Evolutionary conservation across 2,113 vertebrate species (phyloP), one percentile per base, ranked within the genome.

Genomic region (Tretioscincus oriximinensis): DNA sequence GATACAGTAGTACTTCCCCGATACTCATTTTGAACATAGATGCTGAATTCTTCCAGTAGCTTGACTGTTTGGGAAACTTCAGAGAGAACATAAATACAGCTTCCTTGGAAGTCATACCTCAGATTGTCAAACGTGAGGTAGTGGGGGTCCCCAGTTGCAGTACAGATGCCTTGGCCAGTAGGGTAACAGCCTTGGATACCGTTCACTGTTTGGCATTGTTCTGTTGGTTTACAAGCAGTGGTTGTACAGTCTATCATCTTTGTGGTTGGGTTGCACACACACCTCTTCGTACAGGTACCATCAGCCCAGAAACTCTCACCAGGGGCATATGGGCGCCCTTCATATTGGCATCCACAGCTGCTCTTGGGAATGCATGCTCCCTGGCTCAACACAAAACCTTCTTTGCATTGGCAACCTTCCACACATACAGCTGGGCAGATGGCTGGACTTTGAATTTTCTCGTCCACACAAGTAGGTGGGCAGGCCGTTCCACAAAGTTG

Each of bases 31-130:
- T 91, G 93, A 83, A 96, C 94, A 14, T 92, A 92, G 67, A 97
- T 71, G 4, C 88, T 85, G 81, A 97, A 97, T 28, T 88, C 78
- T 2, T 88, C 84, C n/a, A 96, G 86, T 1, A 77, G 84, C 0
- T 81, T 1, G 1, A 86, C 8, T 3, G 93, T 91, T 2, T 88
- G 71, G 54, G 78, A 84, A 0, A 88, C 79, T 2, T 91, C 91
- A 0, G 70, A 28, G 41, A 91, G 76, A 83, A 92, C 87, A 51
- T 97, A 97, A 0, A 88, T 92, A 83, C 96, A 97, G 69, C 94
- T 94, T 69, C 96, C 96, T 86, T 96, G 96, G 90, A 97, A 97
- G 88, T 96, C 74, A 10, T 90, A 96, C 81, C 92, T 91, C 70
- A 85, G 85, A 11, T 94, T 93, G 41, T 97, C 96, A 60, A 95